Evolutionary conservation across 2,113 vertebrate genomes (phyloP).

Genomic region (Emydura subglobosa): DNA sequence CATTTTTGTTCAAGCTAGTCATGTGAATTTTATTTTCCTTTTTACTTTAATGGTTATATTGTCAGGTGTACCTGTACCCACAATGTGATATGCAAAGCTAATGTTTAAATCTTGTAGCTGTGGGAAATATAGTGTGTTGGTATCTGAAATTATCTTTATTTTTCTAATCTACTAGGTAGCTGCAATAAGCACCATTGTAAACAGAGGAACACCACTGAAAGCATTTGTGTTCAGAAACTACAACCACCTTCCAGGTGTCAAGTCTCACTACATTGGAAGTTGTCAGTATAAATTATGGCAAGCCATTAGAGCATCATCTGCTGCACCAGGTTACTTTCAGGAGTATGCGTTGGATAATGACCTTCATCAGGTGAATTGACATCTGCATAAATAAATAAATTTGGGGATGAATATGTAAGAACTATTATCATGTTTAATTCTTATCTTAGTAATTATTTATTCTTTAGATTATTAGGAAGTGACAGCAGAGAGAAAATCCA

Average conservation of each 20-base stretch:
- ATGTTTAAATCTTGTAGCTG: background rate
- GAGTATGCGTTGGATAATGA: conserved; percentile 91
- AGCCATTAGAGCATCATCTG: conserved; percentile 93
- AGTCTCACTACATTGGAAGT: conserved; percentile 93
- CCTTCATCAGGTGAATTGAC: conserved; percentile 90
- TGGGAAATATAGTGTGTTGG: background rate
- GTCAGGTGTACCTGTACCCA: background rate
- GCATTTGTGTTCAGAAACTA: conserved; percentile 97
- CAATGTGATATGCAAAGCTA: background rate
- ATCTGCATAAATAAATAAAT: background rate
- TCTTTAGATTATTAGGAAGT: background rate
- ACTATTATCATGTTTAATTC: background rate
- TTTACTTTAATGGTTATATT: background rate
- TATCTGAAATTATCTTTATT: background rate
- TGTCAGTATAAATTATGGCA: conserved; percentile 96
- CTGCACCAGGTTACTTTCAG: conserved; percentile 95
- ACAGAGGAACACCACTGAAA: conserved; percentile 90
- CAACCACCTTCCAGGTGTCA: conserved; percentile 89
- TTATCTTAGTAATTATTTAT: background rate
- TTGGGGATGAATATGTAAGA: background rate
- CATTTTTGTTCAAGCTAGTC: background rate
- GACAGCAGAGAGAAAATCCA: background rate
- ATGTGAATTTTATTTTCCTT: background rate
- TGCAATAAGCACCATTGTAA: conserved; percentile 95
- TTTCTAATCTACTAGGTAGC: conserved; percentile 83